These are phyloP conservation scores for Erythrolamprus reginae DNA, from an alignment of 2,113 vertebrate genomes.

Conservation along the genomic window DNA sequence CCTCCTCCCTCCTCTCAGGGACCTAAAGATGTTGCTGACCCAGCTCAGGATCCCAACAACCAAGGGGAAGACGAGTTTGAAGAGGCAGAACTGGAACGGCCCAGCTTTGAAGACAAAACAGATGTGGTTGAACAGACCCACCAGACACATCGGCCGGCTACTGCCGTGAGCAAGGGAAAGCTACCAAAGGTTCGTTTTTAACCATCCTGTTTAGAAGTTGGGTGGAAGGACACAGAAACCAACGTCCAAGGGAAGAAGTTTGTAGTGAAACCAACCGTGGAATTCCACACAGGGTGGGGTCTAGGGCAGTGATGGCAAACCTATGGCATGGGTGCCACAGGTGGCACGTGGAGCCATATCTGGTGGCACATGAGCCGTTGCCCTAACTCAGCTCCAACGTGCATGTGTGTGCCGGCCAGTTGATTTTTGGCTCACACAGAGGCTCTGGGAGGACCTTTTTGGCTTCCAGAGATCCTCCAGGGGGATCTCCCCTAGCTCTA, in stretches of 20 bases:
- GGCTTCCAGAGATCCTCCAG: too few relatives aligned
- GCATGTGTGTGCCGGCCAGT: too few relatives aligned
- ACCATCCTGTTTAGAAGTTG: not conserved
- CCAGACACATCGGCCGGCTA: fast-evolving
- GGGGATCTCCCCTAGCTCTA: too few relatives aligned
- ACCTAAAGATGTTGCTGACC: slow-evolving; percentile 53
- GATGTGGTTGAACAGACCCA: slow-evolving; percentile 24
- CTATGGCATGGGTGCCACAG: too few relatives aligned
- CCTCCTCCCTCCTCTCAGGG: slow-evolving; percentile 13
- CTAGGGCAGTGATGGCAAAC: too few relatives aligned
- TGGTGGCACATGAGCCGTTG: too few relatives aligned
- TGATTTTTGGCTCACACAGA: too few relatives aligned
- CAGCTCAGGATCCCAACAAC: slow-evolving; percentile 63
- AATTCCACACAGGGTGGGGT: not conserved
- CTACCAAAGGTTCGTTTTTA: slow-evolving; percentile 24
- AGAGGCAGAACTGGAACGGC: slow-evolving; percentile 67
- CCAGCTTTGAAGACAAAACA: slow-evolving; percentile 59
- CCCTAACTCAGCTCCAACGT: too few relatives aligned
- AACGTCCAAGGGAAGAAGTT: not conserved
- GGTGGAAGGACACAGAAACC: not conserved
- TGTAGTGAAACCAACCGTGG: not conserved
- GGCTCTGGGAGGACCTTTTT: too few relatives aligned
- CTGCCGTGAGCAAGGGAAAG: slow-evolving; percentile 38
- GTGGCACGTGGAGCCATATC: too few relatives aligned
- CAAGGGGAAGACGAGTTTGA: slow-evolving; percentile 72